Evolutionary conservation across 2,113 vertebrate species (phyloP).

Genomic region (Tyto alba): DNA sequence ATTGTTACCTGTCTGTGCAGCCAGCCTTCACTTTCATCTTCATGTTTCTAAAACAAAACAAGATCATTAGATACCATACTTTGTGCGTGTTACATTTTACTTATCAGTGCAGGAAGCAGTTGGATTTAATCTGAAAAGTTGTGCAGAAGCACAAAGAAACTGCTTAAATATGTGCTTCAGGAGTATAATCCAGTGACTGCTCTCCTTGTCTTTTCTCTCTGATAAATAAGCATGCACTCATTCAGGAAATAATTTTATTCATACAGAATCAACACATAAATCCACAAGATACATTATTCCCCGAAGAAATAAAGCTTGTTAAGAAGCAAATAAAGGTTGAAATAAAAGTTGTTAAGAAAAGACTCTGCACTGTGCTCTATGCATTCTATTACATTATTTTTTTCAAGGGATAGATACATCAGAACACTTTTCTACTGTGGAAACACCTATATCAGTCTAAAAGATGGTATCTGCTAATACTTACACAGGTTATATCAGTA

Average conservation of each 20-base stretch:
- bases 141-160: neutral
- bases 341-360: neutral
- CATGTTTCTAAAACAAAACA: constrained; percentile 85
- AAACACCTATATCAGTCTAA: neutral
- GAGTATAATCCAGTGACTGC: neutral
- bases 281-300: neutral
- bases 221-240: neutral
- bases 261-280: neutral
- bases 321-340: neutral
- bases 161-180: neutral
- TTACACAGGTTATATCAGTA: neutral
- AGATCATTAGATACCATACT: neutral
- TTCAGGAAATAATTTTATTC: neutral
- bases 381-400: neutral
- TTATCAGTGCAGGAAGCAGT: neutral
- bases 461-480: neutral
- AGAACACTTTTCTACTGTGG: neutral
- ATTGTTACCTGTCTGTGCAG: constrained; percentile 90
- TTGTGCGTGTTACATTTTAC: neutral
- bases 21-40: constrained; percentile 94
- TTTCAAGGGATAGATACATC: neutral
- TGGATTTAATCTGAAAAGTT: neutral
- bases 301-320: neutral
- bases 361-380: neutral
- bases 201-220: neutral